Evolutionary conservation across 2,113 vertebrate genomes (phyloP).

Genomic region (Dasyprocta punctata): DNA sequence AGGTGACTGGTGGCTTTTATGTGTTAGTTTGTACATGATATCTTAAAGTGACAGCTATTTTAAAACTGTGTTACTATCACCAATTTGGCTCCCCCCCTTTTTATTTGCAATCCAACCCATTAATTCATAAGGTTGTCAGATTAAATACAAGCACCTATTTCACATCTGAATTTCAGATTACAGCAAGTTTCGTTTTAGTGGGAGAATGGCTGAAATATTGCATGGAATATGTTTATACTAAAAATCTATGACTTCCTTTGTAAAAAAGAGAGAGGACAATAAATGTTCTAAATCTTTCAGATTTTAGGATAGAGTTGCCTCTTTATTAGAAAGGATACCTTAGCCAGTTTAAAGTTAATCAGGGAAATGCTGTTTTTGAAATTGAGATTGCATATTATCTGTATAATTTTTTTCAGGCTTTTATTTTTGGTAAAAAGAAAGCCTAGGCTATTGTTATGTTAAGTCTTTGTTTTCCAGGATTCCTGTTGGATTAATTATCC

Average conservation of each 20-base stretch:
- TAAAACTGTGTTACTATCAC: neutral
- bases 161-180: slow-evolving; percentile 67
- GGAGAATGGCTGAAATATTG: slow-evolving; percentile 17
- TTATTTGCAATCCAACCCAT: neutral
- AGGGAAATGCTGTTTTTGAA: slow-evolving; percentile 26
- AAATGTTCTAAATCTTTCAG: slow-evolving; percentile 38
- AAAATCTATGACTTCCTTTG: neutral
- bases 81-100: neutral
- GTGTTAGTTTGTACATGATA: neutral
- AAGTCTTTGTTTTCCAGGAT: slow-evolving; percentile 1
- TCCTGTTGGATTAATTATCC: slow-evolving; percentile 29
- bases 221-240: neutral
- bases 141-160: neutral
- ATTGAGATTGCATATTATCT: neutral
- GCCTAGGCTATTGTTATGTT: neutral
- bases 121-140: neutral
- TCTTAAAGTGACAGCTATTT: neutral
- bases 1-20: neutral
- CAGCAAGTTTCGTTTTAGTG: slow-evolving; percentile 32
- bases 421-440: slow-evolving; percentile 25
- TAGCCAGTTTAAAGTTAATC: slow-evolving; percentile 16
- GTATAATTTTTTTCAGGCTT: neutral
- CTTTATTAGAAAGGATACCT: neutral
- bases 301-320: slow-evolving; percentile 38
- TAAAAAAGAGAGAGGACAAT: neutral